Conservation (phyloP, 2,888 invertebrate genomes). For the Drosophila rellima region DNA sequence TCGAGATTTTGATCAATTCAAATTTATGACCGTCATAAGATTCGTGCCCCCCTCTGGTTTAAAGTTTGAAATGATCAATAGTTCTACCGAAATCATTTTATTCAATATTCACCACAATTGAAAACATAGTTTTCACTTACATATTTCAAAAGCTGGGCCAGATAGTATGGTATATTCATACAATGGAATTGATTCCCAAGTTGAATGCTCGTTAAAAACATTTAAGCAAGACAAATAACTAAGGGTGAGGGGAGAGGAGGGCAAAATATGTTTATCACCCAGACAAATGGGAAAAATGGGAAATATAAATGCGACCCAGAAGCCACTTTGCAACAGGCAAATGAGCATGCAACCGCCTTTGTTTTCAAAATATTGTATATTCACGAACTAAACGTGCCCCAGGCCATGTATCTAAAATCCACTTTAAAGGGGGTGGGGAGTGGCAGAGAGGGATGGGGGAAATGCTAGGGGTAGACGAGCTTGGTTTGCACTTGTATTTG, state of each 20-base stretch:
- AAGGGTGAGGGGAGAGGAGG: not conserved
- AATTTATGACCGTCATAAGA: too few relatives aligned
- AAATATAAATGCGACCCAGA: conserved; percentile 1
- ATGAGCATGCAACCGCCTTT: conserved; percentile 36
- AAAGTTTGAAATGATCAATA: too few relatives aligned
- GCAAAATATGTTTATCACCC: conserved; percentile 5
- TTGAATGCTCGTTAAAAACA: not conserved
- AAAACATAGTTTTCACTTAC: conserved; percentile 1
- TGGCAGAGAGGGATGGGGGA: not conserved
- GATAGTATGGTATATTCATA: not conserved
- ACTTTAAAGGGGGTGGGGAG: not conserved
- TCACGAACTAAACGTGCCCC: conserved; percentile 32
- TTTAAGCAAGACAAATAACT: too few relatives aligned
- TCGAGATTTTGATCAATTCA: too few relatives aligned
- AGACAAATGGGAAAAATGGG: not conserved
- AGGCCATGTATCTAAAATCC: conserved; percentile 29
- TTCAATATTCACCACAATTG: not conserved
- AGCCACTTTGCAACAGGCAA: conserved; percentile 42
- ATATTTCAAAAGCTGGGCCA: conserved; percentile 1
- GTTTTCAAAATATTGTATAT: conserved; percentile 1
- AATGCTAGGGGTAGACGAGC: too few relatives aligned
- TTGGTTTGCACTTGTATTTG: not conserved
- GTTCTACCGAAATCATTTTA: too few relatives aligned
- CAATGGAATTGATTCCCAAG: not conserved
- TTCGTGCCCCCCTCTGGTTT: too few relatives aligned